Percentiles rank a stretch among this genome's conserved stretches.
phyloP scores from a whole-genome alignment of 2,113 vertebrate species.

The Alaudala cheleensis region DNA sequence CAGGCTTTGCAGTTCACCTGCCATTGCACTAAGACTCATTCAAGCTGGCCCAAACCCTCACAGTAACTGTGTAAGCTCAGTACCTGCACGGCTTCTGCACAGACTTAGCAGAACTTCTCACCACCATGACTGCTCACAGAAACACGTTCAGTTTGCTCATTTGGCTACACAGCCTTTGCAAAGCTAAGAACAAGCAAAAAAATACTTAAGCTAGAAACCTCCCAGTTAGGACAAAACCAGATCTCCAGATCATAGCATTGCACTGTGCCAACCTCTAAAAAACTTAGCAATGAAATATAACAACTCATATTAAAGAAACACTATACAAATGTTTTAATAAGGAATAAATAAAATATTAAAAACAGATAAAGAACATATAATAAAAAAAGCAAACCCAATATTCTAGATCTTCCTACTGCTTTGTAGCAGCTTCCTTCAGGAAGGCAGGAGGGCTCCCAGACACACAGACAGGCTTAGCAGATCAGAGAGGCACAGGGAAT shows the following conservation, averaged over 20 bases:
- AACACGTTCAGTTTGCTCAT: not conserved
- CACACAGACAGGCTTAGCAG: not conserved
- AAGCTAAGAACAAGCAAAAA: not conserved
- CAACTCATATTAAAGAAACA: not conserved
- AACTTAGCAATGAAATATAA: not conserved
- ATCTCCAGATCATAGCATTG: not conserved
- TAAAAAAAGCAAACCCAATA: not conserved
- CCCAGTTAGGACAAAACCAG: not conserved
- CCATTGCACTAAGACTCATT: not conserved
- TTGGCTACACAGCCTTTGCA: not conserved
- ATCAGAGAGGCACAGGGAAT: not conserved
- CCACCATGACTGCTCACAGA: rapidly evolving
- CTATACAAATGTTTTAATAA: not conserved
- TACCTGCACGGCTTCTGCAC: not conserved
- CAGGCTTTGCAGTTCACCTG: not conserved
- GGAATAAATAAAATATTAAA: not conserved
- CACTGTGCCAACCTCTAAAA: not conserved
- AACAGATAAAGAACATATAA: not conserved
- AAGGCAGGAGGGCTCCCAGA: not conserved
- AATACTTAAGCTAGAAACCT: not conserved
- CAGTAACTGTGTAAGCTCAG: rapidly evolving
- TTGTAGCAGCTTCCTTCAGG: rapidly evolving
- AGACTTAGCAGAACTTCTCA: not conserved
- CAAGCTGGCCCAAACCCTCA: not conserved
- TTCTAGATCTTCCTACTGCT: not conserved